These are phyloP conservation scores for Neomorphus geoffroyi DNA, from an alignment of 2,797 vertebrate species.

Conservation along the genomic window DNA sequence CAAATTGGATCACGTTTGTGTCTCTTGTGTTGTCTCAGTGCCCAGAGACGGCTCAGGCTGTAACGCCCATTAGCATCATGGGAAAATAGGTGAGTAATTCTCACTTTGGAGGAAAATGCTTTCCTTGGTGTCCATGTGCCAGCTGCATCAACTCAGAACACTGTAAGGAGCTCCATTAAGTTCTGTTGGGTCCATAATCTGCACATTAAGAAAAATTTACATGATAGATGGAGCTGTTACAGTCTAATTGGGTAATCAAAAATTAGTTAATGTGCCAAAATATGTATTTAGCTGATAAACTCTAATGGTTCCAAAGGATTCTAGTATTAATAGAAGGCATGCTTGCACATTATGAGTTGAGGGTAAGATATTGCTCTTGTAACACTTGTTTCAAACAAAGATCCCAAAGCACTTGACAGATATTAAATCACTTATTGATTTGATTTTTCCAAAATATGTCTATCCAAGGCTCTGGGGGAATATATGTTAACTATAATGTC, in stretches of 20 bases:
- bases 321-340: slow-evolving; percentile 59
- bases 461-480: slow-evolving; percentile 36
- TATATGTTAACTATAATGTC: slow-evolving; percentile 53
- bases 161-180: slow-evolving; percentile 68
- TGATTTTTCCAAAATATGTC: slow-evolving; percentile 68
- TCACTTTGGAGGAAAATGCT: slow-evolving; percentile 3
- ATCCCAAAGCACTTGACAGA: slow-evolving; percentile 65
- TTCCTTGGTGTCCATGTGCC: slow-evolving; percentile 45
- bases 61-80: background rate
- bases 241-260: slow-evolving; percentile 72
- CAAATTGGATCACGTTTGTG: background rate
- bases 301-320: slow-evolving; percentile 67
- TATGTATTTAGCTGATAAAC: slow-evolving; percentile 73
- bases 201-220: slow-evolving; percentile 67
- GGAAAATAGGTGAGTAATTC: background rate
- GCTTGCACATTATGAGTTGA: slow-evolving; percentile 33
- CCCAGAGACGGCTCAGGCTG: background rate
- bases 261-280: slow-evolving; percentile 73
- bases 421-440: slow-evolving; percentile 68
- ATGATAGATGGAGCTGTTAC: slow-evolving; percentile 69
- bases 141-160: slow-evolving; percentile 58
- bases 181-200: slow-evolving; percentile 71
- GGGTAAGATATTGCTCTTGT: slow-evolving; percentile 40
- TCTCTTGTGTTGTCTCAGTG: background rate
- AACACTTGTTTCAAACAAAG: slow-evolving; percentile 13